Percentiles rank a stretch among this genome's conserved stretches.
These are phyloP conservation scores for Paguma larvata DNA, from an alignment of 2,797 vertebrate genomes.

Conservation along the genomic window DNA sequence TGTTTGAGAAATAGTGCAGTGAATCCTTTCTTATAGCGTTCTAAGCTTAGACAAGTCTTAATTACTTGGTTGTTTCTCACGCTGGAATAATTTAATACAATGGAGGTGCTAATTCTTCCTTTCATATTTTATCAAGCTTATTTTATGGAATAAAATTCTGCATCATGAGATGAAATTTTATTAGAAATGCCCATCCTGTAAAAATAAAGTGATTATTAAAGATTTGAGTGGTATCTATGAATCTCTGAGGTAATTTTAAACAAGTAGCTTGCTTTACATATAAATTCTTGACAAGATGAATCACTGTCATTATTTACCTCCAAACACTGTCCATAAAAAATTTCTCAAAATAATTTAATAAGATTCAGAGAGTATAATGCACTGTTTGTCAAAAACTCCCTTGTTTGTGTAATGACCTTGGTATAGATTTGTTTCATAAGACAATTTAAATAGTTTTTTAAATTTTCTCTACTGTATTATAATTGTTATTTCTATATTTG, in stretches of 20 bases:
- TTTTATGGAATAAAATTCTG: slow-evolving; percentile 9
- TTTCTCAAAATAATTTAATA: slow-evolving; percentile 8
- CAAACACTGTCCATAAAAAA: slow-evolving; percentile 43
- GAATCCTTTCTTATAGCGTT: not conserved
- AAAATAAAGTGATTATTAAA: slow-evolving; percentile 50
- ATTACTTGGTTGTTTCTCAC: not conserved
- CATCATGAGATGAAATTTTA: slow-evolving; percentile 21
- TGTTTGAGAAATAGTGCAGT: not conserved
- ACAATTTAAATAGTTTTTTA: not conserved
- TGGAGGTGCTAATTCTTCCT: not conserved
- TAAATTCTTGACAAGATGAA: slow-evolving; percentile 38
- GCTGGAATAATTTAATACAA: slow-evolving; percentile 31
- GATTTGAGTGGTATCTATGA: not conserved
- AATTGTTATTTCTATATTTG: not conserved
- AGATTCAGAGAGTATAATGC: slow-evolving; percentile 19
- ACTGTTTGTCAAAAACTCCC: slow-evolving; percentile 44
- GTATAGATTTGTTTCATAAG: slow-evolving; percentile 28
- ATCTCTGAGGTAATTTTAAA: slow-evolving; percentile 44
- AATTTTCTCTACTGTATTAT: not conserved
- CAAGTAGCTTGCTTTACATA: slow-evolving; percentile 1
- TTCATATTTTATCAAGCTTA: slow-evolving; percentile 50
- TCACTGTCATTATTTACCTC: not conserved
- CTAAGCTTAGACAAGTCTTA: not conserved
- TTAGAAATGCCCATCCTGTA: slow-evolving; percentile 37
- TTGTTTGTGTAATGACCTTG: slow-evolving; percentile 20